Base-by-base conservation (phyloP, 1,140 invertebrate genomes). In the Drosophila watanabei region DNA sequence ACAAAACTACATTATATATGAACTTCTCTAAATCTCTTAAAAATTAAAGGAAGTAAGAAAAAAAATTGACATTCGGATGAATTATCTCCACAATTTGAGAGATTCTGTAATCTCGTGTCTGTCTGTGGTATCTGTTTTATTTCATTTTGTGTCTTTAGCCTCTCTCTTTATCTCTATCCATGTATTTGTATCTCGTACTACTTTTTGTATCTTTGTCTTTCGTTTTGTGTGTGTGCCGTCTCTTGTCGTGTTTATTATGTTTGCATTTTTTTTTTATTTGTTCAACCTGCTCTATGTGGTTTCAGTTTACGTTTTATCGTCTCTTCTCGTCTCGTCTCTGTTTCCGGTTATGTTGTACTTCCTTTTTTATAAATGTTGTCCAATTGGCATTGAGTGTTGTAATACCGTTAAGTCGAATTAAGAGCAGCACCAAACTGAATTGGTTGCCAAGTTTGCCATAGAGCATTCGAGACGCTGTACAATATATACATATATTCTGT, bases 21-120 rank as follows among this genome's bases (percentile, higher is more conserved):
- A 14, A 56, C 33, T 49, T 63, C 28, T 39, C 10, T 71, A 52
- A 39, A 65, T 46, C 32, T 32, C 33, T 57, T 49, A 49, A 49
- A 46, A 35, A 30, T 70, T 13, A 68, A 52, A 72, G 41, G 41
- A 45, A 49, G 57, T 0, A 37, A 24, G 14, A 24, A 57, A 48
- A 80, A 88, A 89, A 91, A 88, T 92, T 92, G 89, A 91, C 89
- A 92, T 92, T 92, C 89, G 81, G 75, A 35, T 73, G 28, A 39
- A 35, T 69, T 57, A 41, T 41, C 35, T 63, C 48, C 70, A 49
- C 39, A 30, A 39, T 32, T 60, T 33, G 18, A 52, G 18, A 52
- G 39, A 54, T 43, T 63, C 33, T 51, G 24, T 39, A 11, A 54
- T 49, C 62, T 65, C 56, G n/a, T 73, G 33, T 64, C 43, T 58